Evolutionary conservation across 2,888 invertebrate species (phyloP), one percentile per base, ranked within the genome.

Genomic region (Tinea pellionella): DNA sequence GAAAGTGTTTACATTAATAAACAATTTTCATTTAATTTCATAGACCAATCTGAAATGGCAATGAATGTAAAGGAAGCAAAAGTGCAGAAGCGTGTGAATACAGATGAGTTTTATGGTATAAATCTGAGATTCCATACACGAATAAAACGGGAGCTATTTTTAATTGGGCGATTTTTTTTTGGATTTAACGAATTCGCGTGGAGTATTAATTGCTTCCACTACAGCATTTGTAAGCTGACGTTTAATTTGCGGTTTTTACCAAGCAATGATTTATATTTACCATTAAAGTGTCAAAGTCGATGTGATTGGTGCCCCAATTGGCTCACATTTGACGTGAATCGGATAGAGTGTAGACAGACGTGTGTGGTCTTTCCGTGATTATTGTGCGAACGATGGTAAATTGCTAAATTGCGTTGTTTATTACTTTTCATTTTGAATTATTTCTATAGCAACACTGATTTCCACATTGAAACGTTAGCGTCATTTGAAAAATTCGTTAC

Each of bases 161-260:
- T 42, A 13, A n/a, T 47, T 18, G 16, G 2, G 2, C 16, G 16
- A 47, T 2, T 13, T 8, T 12, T 24, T 24, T 53, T 19, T 19
- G 2, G 24, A 12, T 53, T 53, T 53, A 19, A 53, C 19, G 24
- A 12, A 53, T 53, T 53, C 53, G 24, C 19, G 53, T 53, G 24
- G 8, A 19, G 24, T 19, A 53, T 53, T 53, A 53, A 53, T 37
- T 37, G 37, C 37, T 37, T 37, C 37, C 9, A 37, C 37, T 29
- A 24, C 19, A 19, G 24, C 30, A 57, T 32, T 57, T 32, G 57
- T 57, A 32, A 19, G 19, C 57, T 57, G 57, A 57, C 57, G 57
- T 57, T 57, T 57, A 57, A 57, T 57, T 57, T 57, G 30, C 16
- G 30, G 57, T 57, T 57, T 57, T 57, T 15, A 32, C 12, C 57